Conservation (phyloP, 2,888 invertebrate species). For the Galeopsomyia nigrocyanea region DNA sequence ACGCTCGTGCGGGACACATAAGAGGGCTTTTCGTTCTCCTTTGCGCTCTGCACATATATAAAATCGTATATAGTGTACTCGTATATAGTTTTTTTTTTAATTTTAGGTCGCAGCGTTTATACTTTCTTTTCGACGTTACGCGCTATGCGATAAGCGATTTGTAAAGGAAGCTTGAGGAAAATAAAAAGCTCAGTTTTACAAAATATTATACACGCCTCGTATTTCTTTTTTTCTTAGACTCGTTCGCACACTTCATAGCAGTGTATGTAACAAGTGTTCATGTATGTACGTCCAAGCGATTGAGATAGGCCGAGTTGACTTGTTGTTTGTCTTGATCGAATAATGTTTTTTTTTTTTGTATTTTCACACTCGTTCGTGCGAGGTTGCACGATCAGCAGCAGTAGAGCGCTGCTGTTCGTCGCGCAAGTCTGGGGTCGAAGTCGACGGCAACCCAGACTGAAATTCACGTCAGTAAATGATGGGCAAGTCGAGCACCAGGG, state of each 20-base stretch:
- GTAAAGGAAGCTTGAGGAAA: slow-evolving; percentile 13
- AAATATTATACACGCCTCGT: slow-evolving; percentile 24
- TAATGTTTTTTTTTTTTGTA: no score
- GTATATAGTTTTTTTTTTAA: not conserved
- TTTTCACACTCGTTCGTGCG: no score
- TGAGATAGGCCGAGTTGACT: slow-evolving; percentile 25
- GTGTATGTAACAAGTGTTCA: no score
- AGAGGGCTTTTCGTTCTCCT: slow-evolving; percentile 7
- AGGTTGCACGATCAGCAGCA: no score
- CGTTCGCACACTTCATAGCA: no score
- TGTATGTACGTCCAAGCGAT: slow-evolving; percentile 31
- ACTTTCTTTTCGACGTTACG: slow-evolving; percentile 37
- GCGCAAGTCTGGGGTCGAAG: slow-evolving; percentile 28
- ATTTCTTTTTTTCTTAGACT: no score
- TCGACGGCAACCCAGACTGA: slow-evolving; percentile 33
- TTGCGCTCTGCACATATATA: slow-evolving; percentile 26
- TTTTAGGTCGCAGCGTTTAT: slow-evolving; percentile 14
- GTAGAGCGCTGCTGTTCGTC: not conserved
- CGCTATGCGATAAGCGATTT: not conserved
- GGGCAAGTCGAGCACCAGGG: slow-evolving; percentile 74
- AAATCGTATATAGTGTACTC: slow-evolving; percentile 34
- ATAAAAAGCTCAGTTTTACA: slow-evolving; percentile 25
- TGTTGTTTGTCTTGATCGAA: no score
- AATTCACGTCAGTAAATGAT: slow-evolving; percentile 70
- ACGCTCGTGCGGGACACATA: slow-evolving; percentile 18